phyloP scores from a whole-genome alignment of 2,888 invertebrate genomes.

The Thymelicus lineola region DNA sequence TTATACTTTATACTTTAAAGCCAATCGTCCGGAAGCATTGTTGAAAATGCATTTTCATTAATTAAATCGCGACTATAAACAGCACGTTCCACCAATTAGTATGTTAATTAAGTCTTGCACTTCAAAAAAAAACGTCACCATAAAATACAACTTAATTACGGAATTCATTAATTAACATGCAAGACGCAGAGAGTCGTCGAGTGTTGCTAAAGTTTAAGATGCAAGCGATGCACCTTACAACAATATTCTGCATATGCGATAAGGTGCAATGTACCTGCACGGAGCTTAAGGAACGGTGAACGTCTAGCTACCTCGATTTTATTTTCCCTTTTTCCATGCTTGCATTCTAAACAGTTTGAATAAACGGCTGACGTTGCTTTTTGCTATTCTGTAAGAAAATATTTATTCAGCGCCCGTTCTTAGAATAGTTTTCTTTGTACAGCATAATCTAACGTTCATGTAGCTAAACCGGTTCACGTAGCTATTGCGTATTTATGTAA shows the following conservation, averaged over 20 bases:
- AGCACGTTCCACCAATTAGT: conserved; percentile 11
- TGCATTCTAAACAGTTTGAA: conserved; percentile 33
- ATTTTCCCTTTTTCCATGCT: conserved; percentile 30
- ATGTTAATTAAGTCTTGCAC: conserved; percentile 26
- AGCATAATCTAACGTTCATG: neutral
- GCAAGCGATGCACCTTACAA: conserved; percentile 32
- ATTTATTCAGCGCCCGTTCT: conserved; percentile 17
- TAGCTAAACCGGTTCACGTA: neutral
- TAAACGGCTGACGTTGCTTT: conserved; percentile 31
- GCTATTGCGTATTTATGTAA: no score
- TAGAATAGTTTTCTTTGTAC: conserved; percentile 13
- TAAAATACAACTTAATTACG: conserved; percentile 31
- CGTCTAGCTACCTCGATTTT: conserved; percentile 25
- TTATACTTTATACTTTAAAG: neutral
- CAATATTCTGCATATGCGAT: conserved; percentile 35
- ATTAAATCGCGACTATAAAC: no score
- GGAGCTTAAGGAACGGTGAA: conserved; percentile 17
- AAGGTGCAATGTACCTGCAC: conserved; percentile 30
- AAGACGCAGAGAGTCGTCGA: conserved; percentile 14
- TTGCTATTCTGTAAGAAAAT: conserved; percentile 29
- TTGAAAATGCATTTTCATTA: no score
- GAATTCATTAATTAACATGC: conserved; percentile 36
- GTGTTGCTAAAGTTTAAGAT: conserved; percentile 26
- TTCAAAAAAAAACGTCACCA: conserved; percentile 22
- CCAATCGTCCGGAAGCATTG: no score